Evolutionary conservation across 2,113 vertebrate genomes (phyloP).

Genomic region (Clarias gariepinus): DNA sequence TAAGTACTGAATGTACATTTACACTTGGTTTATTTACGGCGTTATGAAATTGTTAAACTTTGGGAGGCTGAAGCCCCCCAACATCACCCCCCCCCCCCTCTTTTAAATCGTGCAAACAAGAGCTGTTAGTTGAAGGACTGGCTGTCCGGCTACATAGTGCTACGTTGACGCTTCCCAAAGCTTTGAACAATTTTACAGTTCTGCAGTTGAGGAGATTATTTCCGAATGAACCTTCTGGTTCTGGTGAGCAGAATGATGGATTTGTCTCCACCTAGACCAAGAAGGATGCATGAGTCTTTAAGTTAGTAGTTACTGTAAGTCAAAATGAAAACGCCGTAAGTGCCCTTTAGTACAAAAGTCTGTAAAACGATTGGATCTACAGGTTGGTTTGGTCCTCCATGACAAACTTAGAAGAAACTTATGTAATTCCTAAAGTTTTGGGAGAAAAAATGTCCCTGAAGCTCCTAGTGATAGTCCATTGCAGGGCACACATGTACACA

Average conservation of each 20-base stretch:
- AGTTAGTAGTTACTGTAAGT: neutral
- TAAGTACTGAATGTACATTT: neutral
- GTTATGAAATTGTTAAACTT: neutral
- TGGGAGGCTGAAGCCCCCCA: neutral
- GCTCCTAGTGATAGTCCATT: neutral
- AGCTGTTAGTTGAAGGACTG: neutral
- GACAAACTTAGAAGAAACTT: neutral
- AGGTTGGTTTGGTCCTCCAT: neutral
- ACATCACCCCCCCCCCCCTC: too few species aligned
- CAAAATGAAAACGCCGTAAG: neutral
- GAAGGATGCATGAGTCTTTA: neutral
- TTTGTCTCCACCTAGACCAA: neutral
- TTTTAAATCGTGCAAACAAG: neutral
- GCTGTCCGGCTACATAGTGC: neutral
- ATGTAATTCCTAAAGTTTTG: neutral
- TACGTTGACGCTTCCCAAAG: neutral
- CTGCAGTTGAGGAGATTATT: neutral
- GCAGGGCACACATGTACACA: too few species aligned
- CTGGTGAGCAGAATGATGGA: neutral
- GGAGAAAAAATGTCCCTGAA: neutral
- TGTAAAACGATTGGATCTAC: neutral
- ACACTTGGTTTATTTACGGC: neutral
- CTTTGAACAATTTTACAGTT: neutral
- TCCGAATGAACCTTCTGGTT: neutral
- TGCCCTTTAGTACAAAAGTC: neutral